Base-by-base conservation (phyloP, 2,797 vertebrate genomes). In the Monodelphis domestica region DNA sequence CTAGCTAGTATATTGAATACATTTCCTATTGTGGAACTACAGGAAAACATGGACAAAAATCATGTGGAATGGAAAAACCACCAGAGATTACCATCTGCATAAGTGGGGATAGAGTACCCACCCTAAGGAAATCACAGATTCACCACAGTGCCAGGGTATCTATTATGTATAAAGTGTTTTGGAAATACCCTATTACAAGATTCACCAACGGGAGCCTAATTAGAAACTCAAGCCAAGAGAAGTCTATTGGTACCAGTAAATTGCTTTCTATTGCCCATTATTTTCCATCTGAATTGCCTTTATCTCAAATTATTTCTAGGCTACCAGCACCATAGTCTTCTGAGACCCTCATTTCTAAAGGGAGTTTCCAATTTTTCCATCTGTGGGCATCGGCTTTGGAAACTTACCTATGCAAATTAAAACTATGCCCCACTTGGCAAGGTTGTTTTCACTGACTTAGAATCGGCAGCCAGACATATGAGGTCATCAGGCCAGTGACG, bases 261-360 rank as follows among this genome's bases (percentile, higher is more conserved):
- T 0, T 50, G 51, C 90, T 33, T 12, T 3, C 70, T 28, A 4
- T 45, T n/a, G 52, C 53, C 88, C 3, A 0, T 53, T 53, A 26
- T 14, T 88, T 11, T 4, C 38, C 38, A 45, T 78, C 38, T 45
- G 70, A 45, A 29, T 78, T 78, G 21, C 70, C 38, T 78, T 45
- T 45, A 78, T 78, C n/a, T 78, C 38, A 78, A 45, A 45, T 78
- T 70, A 78, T 45, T 78, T 78, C 70, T 26, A 45, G 2, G 50
- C 89, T 0, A 0, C 38, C 7, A 28, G 12, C 3, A 1, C 53
- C 54, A 12, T 12, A 3, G n/a, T 28, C 55, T 1, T 50, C 4
- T 0, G 3, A 87, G 45, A 45, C 33, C n/a, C 26, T 63, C 21
- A 63, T 30, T 57, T 38, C 38, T 12, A 26, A 54, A 70, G 88